Percentiles rank a stretch among this genome's conserved stretches.
Evolutionary conservation across 2,797 vertebrate species (phyloP).

Genomic region (Notolepis coatsorum): DNA sequence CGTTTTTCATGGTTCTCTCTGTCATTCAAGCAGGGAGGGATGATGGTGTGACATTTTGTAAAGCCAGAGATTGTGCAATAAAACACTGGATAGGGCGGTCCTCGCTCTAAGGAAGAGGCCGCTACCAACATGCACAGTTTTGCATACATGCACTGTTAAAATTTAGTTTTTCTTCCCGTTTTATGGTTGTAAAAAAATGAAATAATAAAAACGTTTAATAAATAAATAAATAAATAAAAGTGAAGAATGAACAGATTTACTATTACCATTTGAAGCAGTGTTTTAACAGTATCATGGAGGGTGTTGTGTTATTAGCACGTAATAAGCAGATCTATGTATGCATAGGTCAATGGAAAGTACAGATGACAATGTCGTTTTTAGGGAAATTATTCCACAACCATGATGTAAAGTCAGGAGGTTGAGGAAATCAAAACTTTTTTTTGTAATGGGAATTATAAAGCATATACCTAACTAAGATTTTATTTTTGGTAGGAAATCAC

Average conservation of each 20-base stretch:
- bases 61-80: conserved; percentile 71
- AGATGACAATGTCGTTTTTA: conserved; percentile 16
- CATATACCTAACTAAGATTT: not conserved
- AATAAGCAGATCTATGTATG: conserved; percentile 31
- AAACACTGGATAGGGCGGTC: conserved; percentile 47
- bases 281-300: conserved; percentile 39
- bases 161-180: conserved; percentile 1
- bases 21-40: conserved; percentile 11
- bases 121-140: conserved; percentile 49
- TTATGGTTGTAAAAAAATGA: conserved; percentile 21
- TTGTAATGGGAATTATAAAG: conserved; percentile 14
- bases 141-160: conserved; percentile 62
- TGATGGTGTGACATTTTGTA: conserved; percentile 9
- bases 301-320: conserved; percentile 47
- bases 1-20: conserved; percentile 1
- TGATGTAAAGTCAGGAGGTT: conserved; percentile 3
- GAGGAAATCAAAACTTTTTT: conserved; percentile 7
- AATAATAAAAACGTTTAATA: too few relatives aligned
- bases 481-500: not conserved
- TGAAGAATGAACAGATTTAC: conserved; percentile 23
- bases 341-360: conserved; percentile 12
- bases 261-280: conserved; percentile 45
- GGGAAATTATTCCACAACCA: conserved; percentile 17
- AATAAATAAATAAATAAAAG: too few relatives aligned
- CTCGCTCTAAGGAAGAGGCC: conserved; percentile 22